phyloP scores from a whole-genome alignment of 2,113 vertebrate genomes.

The Antennarius striatus region DNA sequence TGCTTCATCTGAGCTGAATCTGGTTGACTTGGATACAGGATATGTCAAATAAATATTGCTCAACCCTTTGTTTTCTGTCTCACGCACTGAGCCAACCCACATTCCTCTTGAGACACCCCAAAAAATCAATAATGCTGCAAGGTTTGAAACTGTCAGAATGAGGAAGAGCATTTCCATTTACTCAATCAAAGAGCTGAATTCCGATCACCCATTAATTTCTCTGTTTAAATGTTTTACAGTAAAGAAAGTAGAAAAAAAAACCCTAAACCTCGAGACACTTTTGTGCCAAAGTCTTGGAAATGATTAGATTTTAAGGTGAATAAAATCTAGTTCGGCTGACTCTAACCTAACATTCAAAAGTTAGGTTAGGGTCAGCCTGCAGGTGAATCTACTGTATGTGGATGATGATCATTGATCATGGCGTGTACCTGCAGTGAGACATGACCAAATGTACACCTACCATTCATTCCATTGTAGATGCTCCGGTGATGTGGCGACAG shows the following conservation, averaged over 20 bases:
- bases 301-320: too few species aligned
- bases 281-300: too few species aligned
- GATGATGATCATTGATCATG: too few species aligned
- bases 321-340: too few species aligned
- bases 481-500: conserved; percentile 86
- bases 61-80: conserved; percentile 21
- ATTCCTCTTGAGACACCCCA: conserved; percentile 37
- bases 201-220: background rate
- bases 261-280: too few species aligned
- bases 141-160: conserved; percentile 43
- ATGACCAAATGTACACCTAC: conserved; percentile 72
- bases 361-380: too few species aligned
- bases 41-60: conserved; percentile 27
- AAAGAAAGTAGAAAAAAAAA: too few species aligned
- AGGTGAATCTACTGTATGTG: too few species aligned
- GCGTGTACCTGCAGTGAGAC: background rate
- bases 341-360: too few species aligned
- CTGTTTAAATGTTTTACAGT: too few species aligned
- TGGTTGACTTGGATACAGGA: conserved; percentile 15
- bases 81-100: conserved; percentile 34
- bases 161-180: conserved; percentile 16
- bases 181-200: conserved; percentile 40
- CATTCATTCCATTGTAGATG: conserved; percentile 91
- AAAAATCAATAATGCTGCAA: conserved; percentile 54
- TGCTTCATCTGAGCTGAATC: conserved; percentile 6